Conservation (phyloP, 2,888 invertebrate genomes). For the Perdita meconis region DNA sequence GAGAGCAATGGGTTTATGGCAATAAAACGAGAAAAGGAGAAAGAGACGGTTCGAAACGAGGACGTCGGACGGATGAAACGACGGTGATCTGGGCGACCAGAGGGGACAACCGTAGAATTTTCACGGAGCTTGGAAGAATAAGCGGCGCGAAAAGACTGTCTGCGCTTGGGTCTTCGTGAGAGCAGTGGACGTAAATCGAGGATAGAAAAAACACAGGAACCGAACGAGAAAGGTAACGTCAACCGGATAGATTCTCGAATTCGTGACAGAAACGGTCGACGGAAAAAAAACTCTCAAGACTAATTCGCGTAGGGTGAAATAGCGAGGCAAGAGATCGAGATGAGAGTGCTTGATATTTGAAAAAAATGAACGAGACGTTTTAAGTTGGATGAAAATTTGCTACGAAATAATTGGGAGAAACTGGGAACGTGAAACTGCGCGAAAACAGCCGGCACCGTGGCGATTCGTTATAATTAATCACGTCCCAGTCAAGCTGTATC, state of each 20-base stretch:
- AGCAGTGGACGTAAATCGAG: slow-evolving; percentile 11
- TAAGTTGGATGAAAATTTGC: not conserved
- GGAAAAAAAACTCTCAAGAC: not conserved
- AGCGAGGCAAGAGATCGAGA: not conserved
- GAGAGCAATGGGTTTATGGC: too few species aligned
- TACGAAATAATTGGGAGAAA: slow-evolving; percentile 17
- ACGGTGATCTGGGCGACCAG: slow-evolving; percentile 10
- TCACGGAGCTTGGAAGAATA: slow-evolving; percentile 55
- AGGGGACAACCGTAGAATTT: slow-evolving; percentile 50
- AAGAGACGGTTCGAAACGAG: not conserved
- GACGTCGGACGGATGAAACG: slow-evolving; percentile 9
- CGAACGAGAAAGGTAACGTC: not conserved
- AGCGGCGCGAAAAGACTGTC: slow-evolving; percentile 43
- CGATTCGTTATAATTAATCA: slow-evolving; percentile 64
- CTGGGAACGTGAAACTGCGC: not conserved
- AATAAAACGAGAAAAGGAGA: not conserved
- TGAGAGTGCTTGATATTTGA: not conserved
- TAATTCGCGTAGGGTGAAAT: not conserved
- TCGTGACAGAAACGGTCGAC: not conserved
- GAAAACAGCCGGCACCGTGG: slow-evolving; percentile 23
- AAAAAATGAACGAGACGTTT: slow-evolving; percentile 3
- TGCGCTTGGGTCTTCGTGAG: slow-evolving; percentile 11
- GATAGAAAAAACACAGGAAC: not conserved
- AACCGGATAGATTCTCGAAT: not conserved
- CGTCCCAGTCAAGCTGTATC: slow-evolving; percentile 38